Evolutionary conservation across 2,113 vertebrate species (phyloP), one percentile per base, ranked within the genome.

Genomic region (Chlamydotis undulata): DNA sequence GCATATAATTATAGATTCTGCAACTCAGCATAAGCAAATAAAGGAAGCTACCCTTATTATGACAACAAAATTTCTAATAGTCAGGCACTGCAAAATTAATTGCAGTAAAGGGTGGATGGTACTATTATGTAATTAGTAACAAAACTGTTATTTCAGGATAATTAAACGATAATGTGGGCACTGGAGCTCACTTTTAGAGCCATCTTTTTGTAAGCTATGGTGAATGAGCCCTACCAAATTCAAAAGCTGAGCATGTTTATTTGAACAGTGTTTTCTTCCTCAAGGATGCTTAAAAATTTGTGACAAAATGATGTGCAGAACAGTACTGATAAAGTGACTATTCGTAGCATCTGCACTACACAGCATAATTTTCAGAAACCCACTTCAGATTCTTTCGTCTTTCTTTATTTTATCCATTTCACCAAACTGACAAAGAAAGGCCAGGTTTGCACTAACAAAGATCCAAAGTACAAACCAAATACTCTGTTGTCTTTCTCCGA

Each of bases 1-100:
- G 83, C 78, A 86, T 89, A 61, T 94, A 97, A 96, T 97, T 97
- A 96, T 31, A 68, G 86, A 97, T 96, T 79, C 78, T 92, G 91
- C 89, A 93, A 92, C 83, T 96, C 92, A 89, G 91, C 85, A 85
- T 85, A 89, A 93, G 93, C 92, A 96, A 96, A 96, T 93, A 95
- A 94, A 95, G 65, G 93, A 96, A 97, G 67, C 83, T 56, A 86
- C 47, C 80, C 89, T 87, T 95, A 94, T 96, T 96, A 94, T 95
- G 93, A 93, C 94, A 96, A 90, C 60, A 83, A 37, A 81, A 65
- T 74, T 94, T 90, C 93, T 90, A 96, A 90, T 43, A 97, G 87
- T 82, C 90, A 96, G 67, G 69, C 93, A 82, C 91, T 77, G 85
- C 76, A 96, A 97, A 89, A 82, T 96, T 96, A 95, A 98, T 92